These are phyloP conservation scores for Heliornis fulica DNA, from an alignment of 2,113 vertebrate species.

Conservation along the genomic window DNA sequence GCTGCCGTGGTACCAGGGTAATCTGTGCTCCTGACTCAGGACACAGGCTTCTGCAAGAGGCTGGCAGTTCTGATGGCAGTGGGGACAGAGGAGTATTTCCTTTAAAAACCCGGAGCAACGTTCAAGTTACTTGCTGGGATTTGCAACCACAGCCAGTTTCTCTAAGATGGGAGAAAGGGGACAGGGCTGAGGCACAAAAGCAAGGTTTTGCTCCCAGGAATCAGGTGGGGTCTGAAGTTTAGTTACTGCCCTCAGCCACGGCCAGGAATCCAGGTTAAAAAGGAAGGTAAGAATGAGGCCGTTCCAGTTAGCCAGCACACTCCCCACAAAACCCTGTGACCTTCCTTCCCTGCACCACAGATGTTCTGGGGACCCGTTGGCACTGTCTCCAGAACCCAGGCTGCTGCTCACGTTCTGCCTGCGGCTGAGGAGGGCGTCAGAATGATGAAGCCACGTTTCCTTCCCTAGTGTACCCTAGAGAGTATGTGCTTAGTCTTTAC, in stretches of 20 bases:
- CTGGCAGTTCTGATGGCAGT: background rate
- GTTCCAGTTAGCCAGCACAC: background rate
- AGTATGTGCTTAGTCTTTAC: background rate
- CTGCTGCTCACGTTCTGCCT: background rate
- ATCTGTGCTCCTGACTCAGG: no score
- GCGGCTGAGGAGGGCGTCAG: accelerated
- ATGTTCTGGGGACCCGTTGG: background rate
- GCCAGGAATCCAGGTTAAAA: background rate
- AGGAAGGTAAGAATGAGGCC: background rate
- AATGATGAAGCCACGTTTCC: accelerated
- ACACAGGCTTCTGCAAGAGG: background rate
- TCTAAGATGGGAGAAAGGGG: background rate
- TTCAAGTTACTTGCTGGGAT: background rate
- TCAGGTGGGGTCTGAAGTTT: background rate
- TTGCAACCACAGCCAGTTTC: background rate
- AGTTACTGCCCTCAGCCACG: background rate
- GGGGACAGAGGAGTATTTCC: background rate
- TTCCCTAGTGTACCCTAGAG: background rate
- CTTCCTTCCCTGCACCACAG: background rate
- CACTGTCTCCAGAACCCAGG: background rate
- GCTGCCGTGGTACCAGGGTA: background rate
- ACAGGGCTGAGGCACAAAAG: background rate
- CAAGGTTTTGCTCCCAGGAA: accelerated
- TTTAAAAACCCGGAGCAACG: background rate
- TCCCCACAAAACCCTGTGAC: accelerated